phyloP scores from a whole-genome alignment of 2,113 vertebrate genomes.

The Bettongia penicillata region DNA sequence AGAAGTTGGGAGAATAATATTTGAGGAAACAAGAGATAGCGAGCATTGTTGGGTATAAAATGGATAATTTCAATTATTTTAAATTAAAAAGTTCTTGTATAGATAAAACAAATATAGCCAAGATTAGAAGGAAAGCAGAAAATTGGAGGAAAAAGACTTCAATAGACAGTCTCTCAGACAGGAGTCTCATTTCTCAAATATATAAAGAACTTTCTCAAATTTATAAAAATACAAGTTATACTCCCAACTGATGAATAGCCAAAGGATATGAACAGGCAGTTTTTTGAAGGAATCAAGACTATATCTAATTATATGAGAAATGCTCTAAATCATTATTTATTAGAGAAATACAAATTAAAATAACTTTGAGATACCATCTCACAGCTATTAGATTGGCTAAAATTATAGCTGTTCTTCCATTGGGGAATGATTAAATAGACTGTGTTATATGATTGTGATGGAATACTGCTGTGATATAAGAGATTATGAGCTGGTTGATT shows the following conservation, averaged over 20 bases:
- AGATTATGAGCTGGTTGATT: not conserved
- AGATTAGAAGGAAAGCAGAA: not conserved
- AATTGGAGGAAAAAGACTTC: not conserved
- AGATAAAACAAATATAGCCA: not conserved
- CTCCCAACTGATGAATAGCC: not conserved
- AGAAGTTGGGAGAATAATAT: not conserved
- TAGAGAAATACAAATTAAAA: not conserved
- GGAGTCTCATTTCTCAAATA: too few relatives aligned
- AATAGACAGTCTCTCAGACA: not conserved
- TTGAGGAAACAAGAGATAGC: not conserved
- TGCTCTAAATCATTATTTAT: not conserved
- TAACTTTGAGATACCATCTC: not conserved
- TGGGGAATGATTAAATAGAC: not conserved
- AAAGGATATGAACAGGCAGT: not conserved
- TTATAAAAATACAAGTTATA: not conserved
- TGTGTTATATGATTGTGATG: not conserved
- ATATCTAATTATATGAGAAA: not conserved
- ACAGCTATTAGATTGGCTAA: not conserved
- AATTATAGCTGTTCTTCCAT: not conserved
- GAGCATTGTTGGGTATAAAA: not conserved
- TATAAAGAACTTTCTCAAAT: not conserved
- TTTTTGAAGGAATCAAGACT: not conserved
- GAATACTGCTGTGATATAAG: not conserved
- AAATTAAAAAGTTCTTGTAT: not conserved
- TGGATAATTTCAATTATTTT: not conserved